A percentile compares a stretch with the other conserved stretches of the same genome.
Conservation (phyloP, 2,888 invertebrate species). For the Machimus atricapillus region DNA sequence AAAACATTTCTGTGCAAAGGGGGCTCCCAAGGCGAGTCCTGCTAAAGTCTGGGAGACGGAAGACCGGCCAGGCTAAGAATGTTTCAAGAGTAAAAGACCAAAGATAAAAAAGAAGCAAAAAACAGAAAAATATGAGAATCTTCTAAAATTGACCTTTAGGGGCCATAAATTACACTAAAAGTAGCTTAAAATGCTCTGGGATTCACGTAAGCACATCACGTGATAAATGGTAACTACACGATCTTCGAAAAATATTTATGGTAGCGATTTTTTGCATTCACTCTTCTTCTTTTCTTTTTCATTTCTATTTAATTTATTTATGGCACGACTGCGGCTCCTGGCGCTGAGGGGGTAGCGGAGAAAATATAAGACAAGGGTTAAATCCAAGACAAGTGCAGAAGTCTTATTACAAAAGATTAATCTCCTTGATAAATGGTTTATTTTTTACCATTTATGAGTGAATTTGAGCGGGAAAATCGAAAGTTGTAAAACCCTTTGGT, state of each 20-base stretch:
- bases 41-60: background rate
- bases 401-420: slow-evolving; percentile 28
- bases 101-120: background rate
- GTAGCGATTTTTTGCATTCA: slow-evolving; percentile 8
- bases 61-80: background rate
- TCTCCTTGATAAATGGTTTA: slow-evolving; percentile 22
- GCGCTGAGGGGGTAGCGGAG: background rate
- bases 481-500: background rate
- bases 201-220: slow-evolving; percentile 39
- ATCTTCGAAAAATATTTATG: slow-evolving; percentile 20
- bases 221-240: slow-evolving; percentile 35
- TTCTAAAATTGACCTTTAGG: slow-evolving; percentile 29
- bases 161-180: slow-evolving; percentile 30
- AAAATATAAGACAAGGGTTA: slow-evolving; percentile 11
- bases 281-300: background rate
- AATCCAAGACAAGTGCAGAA: slow-evolving; percentile 5
- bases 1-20: background rate
- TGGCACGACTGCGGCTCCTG: background rate
- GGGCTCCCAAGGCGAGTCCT: background rate
- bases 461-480: background rate
- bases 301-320: slow-evolving; percentile 33
- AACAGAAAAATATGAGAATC: background rate
- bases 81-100: background rate
- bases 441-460: background rate
- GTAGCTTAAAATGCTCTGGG: slow-evolving; percentile 23